Evolutionary conservation across 2,797 vertebrate genomes (phyloP).

Genomic region (Heliangelus exortis): DNA sequence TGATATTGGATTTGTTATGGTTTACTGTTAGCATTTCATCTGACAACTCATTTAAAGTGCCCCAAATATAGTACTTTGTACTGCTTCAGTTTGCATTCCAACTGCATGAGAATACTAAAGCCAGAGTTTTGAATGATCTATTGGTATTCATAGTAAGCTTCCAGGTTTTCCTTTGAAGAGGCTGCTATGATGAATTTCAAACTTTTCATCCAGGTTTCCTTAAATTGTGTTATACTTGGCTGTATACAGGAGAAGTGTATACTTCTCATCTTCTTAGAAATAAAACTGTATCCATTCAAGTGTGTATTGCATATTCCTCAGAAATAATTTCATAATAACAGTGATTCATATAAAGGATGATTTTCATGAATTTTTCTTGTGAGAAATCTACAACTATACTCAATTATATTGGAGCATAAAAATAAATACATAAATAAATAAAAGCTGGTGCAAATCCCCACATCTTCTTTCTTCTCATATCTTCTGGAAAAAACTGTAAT

Average conservation of each 20-base stretch:
- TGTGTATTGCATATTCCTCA: background rate
- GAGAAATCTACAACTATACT: background rate
- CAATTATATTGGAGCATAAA: background rate
- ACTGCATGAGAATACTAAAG: background rate
- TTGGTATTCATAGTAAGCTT: background rate
- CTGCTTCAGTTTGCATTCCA: background rate
- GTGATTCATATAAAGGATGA: background rate
- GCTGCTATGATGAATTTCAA: background rate
- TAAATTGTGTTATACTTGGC: background rate
- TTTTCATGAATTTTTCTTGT: background rate
- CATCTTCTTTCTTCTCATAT: too few relatives aligned
- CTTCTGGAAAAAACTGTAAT: too few relatives aligned
- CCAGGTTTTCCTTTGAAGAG: background rate
- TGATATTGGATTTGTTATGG: background rate
- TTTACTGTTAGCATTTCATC: constrained; percentile 6
- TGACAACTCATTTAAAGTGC: background rate
- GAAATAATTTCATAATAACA: background rate
- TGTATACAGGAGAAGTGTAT: background rate
- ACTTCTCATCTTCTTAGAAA: background rate
- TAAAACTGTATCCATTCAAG: background rate
- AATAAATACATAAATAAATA: too few relatives aligned
- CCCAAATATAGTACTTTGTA: background rate
- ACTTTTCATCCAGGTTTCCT: background rate
- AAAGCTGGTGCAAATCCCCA: too few relatives aligned
- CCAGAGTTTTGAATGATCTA: background rate